Evolutionary conservation across 2,888 invertebrate genomes (phyloP), one percentile per base, ranked within the genome.

Genomic region (Clepsis dumicolana): DNA sequence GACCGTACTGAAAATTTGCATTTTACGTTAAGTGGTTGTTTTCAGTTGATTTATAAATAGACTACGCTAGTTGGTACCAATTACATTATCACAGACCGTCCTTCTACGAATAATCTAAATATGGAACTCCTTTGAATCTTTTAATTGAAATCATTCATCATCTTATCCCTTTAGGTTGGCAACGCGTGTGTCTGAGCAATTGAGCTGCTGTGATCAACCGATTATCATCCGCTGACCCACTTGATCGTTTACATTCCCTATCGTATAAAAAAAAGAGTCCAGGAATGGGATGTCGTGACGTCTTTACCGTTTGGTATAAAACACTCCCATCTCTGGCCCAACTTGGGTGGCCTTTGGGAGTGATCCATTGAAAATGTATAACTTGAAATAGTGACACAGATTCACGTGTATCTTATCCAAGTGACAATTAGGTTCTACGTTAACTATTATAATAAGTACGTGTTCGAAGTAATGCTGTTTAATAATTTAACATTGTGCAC

Each of bases 331-430:
- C 64, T 64, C 35, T 48, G 14, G 27, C 25, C 24, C 48, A 29
- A 16, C 64, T 50, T 59, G 57, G 57, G 57, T 59, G 57, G 65
- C 27, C 32, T 59, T 48, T 44, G 48, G 57, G 48, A 57, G n/a
- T 59, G 4, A 25, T 29, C 27, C 57, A 50, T 65, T 59, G 18
- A 50, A 59, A 50, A 65, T 32, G n/a, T 59, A 27, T 50, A 48
- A 57, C 32, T 29, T 32, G 21, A 10, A 18, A 61, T 61, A 29
- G 16, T 61, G 29, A 48, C 60, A 59, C 41, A 44, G 41, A 27
- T 59, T 59, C 24, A 57, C 21, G 12, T 7, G 8, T 52, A 27
- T 56, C 27, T 44, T 56, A 64, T 64, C 44, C 24, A 14, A 18
- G 7, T 21, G 16, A 56, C 35, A 52, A 63, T 64, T 64, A 21